Conservation (phyloP, 2,888 invertebrate genomes). For the Calameuta pallipes region DNA sequence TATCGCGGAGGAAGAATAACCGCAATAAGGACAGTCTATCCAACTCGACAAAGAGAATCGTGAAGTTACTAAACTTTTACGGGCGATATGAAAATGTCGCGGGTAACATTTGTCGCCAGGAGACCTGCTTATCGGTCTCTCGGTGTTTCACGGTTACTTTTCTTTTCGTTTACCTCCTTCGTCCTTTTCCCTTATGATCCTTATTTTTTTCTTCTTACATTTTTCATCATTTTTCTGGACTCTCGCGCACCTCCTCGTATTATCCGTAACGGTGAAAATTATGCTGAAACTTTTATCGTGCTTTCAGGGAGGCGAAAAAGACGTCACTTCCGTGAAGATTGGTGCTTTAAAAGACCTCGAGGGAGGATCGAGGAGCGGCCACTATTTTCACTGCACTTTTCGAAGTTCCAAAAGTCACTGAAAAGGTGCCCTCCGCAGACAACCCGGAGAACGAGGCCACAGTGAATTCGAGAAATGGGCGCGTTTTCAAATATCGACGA, state of each 20-base stretch:
- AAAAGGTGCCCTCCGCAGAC: neutral
- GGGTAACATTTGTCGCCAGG: neutral
- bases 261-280: neutral
- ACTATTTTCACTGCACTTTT: neutral
- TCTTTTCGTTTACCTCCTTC: neutral
- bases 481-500: neutral
- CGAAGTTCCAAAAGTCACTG: neutral
- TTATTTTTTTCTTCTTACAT: neutral
- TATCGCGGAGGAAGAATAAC: neutral
- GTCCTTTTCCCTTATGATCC: neutral
- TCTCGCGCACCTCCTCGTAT: neutral
- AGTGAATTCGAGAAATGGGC: neutral
- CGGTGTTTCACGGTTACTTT: neutral
- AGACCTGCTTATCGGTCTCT: neutral
- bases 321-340: neutral
- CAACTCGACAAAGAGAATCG: neutral
- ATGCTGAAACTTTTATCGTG: constrained; percentile 3
- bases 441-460: neutral
- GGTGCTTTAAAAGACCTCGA: neutral
- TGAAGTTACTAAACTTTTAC: neutral
- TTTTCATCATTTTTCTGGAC: neutral
- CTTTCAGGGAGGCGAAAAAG: neutral
- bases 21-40: neutral
- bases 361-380: neutral
- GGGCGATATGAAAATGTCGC: neutral